Evolutionary conservation across 2,797 vertebrate species (phyloP).

Genomic region (Taeniopygia guttata): DNA sequence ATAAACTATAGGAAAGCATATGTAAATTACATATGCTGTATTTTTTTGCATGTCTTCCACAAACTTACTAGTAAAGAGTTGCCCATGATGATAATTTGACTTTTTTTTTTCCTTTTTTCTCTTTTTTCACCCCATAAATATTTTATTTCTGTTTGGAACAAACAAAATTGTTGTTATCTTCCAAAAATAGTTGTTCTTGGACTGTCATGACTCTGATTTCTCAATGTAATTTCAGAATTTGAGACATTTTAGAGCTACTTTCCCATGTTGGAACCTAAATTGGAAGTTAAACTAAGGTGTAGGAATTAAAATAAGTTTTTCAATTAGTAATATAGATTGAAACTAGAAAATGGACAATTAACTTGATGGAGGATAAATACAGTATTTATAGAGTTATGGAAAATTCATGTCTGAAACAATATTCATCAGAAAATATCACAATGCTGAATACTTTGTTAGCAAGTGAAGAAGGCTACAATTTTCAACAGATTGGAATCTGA

Average conservation of each 20-base stretch:
- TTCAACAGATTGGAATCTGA: neutral
- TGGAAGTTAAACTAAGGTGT: neutral
- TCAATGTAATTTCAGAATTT: neutral
- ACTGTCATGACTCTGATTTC: neutral
- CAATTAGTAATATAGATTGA: neutral
- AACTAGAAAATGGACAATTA: neutral
- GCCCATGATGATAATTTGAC: accelerated
- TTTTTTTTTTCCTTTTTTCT: neutral
- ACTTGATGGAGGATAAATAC: neutral
- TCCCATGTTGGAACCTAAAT: neutral
- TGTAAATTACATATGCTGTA: neutral
- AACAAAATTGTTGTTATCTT: neutral
- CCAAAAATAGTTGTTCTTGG: neutral
- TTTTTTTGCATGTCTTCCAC: neutral
- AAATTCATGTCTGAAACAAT: neutral
- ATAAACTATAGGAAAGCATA: neutral
- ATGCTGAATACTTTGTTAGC: neutral
- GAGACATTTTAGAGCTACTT: neutral
- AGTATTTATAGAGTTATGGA: neutral
- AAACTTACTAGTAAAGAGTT: neutral
- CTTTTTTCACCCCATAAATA: neutral
- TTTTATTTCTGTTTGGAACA: neutral
- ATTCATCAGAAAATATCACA: neutral
- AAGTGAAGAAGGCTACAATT: neutral
- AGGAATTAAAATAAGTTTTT: neutral